phyloP scores from a whole-genome alignment of 2,888 invertebrate genomes.

The Rhopalosiphum nymphaeae region DNA sequence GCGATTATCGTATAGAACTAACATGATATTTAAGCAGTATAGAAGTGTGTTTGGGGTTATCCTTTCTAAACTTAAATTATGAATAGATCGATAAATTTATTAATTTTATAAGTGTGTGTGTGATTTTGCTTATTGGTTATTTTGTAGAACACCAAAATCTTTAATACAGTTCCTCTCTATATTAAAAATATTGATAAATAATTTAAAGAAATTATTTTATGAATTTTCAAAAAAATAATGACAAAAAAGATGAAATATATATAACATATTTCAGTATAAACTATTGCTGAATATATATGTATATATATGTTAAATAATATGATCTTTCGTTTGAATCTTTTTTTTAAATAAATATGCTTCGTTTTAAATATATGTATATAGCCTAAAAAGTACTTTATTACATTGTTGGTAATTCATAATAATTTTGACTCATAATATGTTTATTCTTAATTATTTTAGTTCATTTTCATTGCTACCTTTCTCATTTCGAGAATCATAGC shows the following conservation, averaged over 20 bases:
- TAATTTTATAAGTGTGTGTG: background rate
- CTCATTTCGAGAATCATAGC: slow-evolving; percentile 46
- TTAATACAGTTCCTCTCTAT: background rate
- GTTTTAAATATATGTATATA: background rate
- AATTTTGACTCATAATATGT: background rate
- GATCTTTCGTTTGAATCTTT: background rate
- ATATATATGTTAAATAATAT: background rate
- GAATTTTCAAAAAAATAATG: background rate
- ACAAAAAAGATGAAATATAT: background rate
- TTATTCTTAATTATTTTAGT: slow-evolving; percentile 28
- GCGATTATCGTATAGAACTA: background rate
- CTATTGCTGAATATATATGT: background rate
- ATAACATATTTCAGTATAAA: background rate
- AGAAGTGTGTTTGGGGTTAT: background rate
- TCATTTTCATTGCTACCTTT: slow-evolving; percentile 31
- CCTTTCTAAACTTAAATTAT: background rate
- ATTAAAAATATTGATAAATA: background rate
- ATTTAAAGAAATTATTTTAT: background rate
- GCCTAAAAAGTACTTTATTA: background rate
- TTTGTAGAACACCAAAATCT: background rate
- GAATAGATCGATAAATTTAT: background rate
- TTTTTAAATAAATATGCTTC: background rate
- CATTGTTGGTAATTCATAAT: background rate
- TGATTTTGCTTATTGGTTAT: background rate
- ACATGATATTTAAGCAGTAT: background rate